Base-by-base conservation (phyloP, 2,113 vertebrate species). In the Melanotaenia duboulayi region DNA sequence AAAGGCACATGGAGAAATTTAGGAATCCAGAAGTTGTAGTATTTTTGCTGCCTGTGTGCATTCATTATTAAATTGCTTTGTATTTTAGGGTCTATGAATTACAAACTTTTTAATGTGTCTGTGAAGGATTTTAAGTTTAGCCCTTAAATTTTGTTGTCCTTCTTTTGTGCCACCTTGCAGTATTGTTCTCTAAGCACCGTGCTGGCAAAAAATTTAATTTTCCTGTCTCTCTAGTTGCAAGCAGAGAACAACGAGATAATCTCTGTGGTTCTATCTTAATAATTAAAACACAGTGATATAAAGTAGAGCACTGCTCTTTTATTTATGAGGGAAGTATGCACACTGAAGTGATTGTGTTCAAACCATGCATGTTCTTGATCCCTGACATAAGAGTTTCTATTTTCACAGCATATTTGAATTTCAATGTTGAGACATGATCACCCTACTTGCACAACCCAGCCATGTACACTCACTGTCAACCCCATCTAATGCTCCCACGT, bases 341-440 rank as follows among this genome's bases (percentile, higher is more conserved):
- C 83, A 87, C 57, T 88, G 83, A 88, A 89, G 89, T 83, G 90
- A 90, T 90, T 92, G 90, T 92, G 88, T 90, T 89, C 81, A 88
- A 92, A 92, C 88, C 87, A 90, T 80, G 71, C 87, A 56, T 89
- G 90, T 87, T 89, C 91, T 92, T 92, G 89, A 92, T 92, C 91
- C 83, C 62, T 92, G 89, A 89, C 91, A 92, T 89, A 82, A 87
- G 89, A 88, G 84, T 89, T 92, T 90, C 83, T 88, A 90, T 91
- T 90, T 89, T 83, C 81, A 76, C 77, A 82, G 86, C 84, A 84
- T 89, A 88, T 92, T 91, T 92, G 87, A 92, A 92, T 92, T 89
- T 92, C 89, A 92, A 84, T 91, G 87, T 78, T 13, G 76, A 83
- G 82, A 89, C 81, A 84, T 80, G 87, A 90, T 90, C 85, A 87